Base-by-base conservation (phyloP, 2,888 invertebrate genomes). In the Cheilosia pagana region DNA sequence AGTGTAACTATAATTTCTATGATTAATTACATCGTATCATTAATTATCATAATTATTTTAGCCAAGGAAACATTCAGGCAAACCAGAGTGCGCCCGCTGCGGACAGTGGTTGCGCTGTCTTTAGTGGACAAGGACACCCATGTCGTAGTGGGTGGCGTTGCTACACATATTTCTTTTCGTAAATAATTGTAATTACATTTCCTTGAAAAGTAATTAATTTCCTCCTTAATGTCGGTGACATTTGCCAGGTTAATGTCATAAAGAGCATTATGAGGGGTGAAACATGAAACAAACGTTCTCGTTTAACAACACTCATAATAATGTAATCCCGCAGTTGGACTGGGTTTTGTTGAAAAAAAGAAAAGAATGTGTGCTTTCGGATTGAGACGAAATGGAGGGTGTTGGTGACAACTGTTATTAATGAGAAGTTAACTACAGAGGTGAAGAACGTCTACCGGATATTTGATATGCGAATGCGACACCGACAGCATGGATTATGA, bases 121-220 rank as follows among this genome's bases (percentile, higher is more conserved):
- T n/a, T 21, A 62, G 43, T 45, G 59, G 48, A 41, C 41, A 50
- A 19, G 12, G 12, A 25, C 19, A 35, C 23, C 50, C 23, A 21
- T 31, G 16, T 23, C 19, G 43, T 19, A 14, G 39, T 48, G 16
- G 43, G 6, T 31, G 48, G 60, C 39, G 43, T 31, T 76, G 48
- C 19, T 71, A 60, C 50, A 75, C 75, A 59, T 81, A 76, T 81
- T 85, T 81, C 76, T 85, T 85, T 85, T 35, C 75, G 85, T 75
- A 85, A 85, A 81, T 85, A 85, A 85, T 81, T 53, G 85, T 85
- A 81, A 81, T 85, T 81, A 81, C 81, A 85, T 81, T 85, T 70
- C 70, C 70, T 81, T 71, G 65, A 75, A 76, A 81, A 71, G 85
- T 81, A 85, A 85, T 85, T 85, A 85, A 85, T 85, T 67, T 81